Percentiles rank a stretch among this genome's conserved stretches.
Conservation (phyloP, 2,797 vertebrate genomes). For the Arctocebus calabarensis region DNA sequence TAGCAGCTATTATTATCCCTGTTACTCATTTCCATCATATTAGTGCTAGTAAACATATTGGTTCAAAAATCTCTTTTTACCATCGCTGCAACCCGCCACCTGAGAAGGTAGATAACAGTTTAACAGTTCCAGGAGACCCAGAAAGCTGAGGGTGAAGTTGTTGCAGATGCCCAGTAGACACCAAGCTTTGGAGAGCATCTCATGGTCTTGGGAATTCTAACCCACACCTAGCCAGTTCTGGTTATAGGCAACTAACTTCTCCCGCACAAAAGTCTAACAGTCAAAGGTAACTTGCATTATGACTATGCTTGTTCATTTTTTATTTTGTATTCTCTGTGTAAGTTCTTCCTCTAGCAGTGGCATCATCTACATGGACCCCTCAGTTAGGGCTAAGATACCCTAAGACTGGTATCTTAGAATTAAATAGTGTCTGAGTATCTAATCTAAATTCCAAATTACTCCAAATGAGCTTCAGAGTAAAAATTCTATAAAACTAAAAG, state of each 20-base stretch:
- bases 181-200: background rate
- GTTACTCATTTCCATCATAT: background rate
- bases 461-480: background rate
- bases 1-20: background rate
- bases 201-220: background rate
- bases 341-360: too few species aligned
- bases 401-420: background rate
- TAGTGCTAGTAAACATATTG: background rate
- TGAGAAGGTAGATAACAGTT: background rate
- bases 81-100: background rate
- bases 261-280: background rate
- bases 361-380: too few species aligned
- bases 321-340: background rate
- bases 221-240: background rate
- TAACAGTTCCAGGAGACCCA: background rate
- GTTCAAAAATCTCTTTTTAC: background rate
- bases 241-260: background rate
- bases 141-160: background rate
- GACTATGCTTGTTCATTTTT: background rate
- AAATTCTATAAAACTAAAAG: background rate
- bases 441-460: background rate
- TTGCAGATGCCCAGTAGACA: background rate
- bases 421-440: background rate
- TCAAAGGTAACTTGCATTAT: background rate
- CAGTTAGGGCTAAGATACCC: too few species aligned